Base-by-base conservation (phyloP, 2,888 invertebrate species). In the Tortrix viridana region DNA sequence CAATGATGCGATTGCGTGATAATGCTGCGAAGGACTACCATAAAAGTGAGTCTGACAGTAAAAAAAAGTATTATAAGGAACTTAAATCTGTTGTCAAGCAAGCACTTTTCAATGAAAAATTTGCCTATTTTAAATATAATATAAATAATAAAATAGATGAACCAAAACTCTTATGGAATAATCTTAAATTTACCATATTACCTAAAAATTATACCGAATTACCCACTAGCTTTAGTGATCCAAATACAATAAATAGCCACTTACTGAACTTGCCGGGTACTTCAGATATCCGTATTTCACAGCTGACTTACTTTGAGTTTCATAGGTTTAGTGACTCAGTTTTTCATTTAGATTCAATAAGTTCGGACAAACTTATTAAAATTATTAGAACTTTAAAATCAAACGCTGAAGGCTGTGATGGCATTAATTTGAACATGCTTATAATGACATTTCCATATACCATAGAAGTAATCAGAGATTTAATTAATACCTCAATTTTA, bases 11-110 rank as follows among this genome's bases (percentile, higher is more conserved):
- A 2, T n/a, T 41, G n/a, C 14, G 41, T 9, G n/a, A 41, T 5
- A n/a, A 14, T 3, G 41, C 41, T 2, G n/a, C 14, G 1, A 5
- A 1, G 2, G n/a, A 41, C 9, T 41, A 9, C n/a, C 48, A 48
- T 14, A 23, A n/a, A 23, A 1, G 3, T 12, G 14, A 14, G 22
- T 5, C 22, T 23, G 48, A 48, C 9, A n/a, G n/a, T 9, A 22
- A 48, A 22, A 48, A 48, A 20, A 9, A 23, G 14, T 48, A 48
- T 2, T 48, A 48, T 23, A 48, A 48, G 6, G 48, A 48, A 5
- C 6, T 48, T 1, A 48, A 48, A 23, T n/a, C 14, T 1, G 14
- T 4, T 14, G 23, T 48, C 14, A 48, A 48, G 14, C 2, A 23
- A n/a, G 48, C 48, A 6, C 0, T 48, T 5, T 48, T 48, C 6